Evolutionary conservation across 2,888 invertebrate genomes (phyloP).

Genomic region (Philopedon plagiatum): DNA sequence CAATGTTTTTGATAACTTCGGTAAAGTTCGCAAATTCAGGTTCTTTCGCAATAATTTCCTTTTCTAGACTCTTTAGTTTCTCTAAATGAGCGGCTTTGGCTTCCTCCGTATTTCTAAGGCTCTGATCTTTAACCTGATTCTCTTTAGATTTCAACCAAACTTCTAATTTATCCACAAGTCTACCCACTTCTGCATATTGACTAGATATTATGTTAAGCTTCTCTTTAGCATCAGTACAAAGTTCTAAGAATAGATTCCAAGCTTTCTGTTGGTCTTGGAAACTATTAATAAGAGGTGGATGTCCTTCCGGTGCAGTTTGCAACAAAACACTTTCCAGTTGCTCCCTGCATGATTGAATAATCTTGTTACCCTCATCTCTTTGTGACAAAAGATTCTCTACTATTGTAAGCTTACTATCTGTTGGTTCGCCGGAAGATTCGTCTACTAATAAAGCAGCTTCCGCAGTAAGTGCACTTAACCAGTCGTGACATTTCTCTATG

Average conservation of each 20-base stretch:
- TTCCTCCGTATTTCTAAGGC: conserved; percentile 87
- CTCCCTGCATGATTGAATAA: conserved; percentile 78
- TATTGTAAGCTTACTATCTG: conserved; percentile 81
- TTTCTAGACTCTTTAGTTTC: conserved; percentile 81
- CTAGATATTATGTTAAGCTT: conserved; percentile 83
- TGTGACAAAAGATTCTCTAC: conserved; percentile 84
- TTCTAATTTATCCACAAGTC: conserved; percentile 82
- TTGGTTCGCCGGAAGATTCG: conserved; percentile 83
- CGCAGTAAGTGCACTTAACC: conserved; percentile 83
- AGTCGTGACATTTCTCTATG: conserved; percentile 87
- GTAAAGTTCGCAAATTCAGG: conserved; percentile 78
- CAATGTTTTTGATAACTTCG: conserved; percentile 79
- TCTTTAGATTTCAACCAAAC: conserved; percentile 91
- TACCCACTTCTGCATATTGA: conserved; percentile 87
- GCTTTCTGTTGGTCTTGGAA: conserved; percentile 81
- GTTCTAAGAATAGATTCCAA: conserved; percentile 82
- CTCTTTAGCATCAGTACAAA: conserved; percentile 80
- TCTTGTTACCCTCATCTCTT: conserved; percentile 80
- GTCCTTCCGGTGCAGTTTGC: conserved; percentile 84
- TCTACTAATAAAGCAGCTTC: conserved; percentile 85
- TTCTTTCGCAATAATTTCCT: conserved; percentile 79
- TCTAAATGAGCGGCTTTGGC: conserved; percentile 85
- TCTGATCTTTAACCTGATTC: conserved; percentile 88
- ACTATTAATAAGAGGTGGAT: conserved; percentile 79
- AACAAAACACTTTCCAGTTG: conserved; percentile 81